Evolutionary conservation across 2,888 invertebrate species (phyloP).

Genomic region (Notodonta dromedarius): DNA sequence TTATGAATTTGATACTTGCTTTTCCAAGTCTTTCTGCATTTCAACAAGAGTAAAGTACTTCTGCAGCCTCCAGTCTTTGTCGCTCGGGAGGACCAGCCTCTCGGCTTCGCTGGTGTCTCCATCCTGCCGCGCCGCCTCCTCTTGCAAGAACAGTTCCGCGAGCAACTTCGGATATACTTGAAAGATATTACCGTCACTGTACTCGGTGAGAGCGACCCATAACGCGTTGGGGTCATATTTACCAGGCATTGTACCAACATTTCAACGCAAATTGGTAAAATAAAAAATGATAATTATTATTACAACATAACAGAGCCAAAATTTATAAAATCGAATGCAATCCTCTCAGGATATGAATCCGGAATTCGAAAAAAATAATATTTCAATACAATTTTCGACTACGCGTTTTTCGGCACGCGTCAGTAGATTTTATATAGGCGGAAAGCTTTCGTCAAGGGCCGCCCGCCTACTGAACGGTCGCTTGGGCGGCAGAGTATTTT

Average conservation of each 20-base stretch:
- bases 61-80: slow-evolving; percentile 86
- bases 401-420: slow-evolving; percentile 13
- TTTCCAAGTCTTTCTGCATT: slow-evolving; percentile 82
- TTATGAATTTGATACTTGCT: slow-evolving; percentile 45
- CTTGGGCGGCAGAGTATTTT: slow-evolving; percentile 19
- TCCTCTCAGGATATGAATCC: too few species aligned
- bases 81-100: slow-evolving; percentile 87
- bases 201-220: slow-evolving; percentile 84
- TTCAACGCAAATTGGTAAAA: slow-evolving; percentile 19
- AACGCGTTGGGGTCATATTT: slow-evolving; percentile 69
- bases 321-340: too few species aligned
- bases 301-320: too few species aligned
- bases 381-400: neutral
- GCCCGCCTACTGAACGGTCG: slow-evolving; percentile 55
- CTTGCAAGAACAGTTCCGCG: slow-evolving; percentile 83
- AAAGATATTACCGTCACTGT: slow-evolving; percentile 85
- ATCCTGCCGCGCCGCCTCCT: slow-evolving; percentile 71
- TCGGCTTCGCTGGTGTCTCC: slow-evolving; percentile 78
- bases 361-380: too few species aligned
- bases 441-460: slow-evolving; percentile 52
- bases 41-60: slow-evolving; percentile 88
- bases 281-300: too few species aligned
- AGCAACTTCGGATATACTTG: slow-evolving; percentile 87
- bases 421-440: slow-evolving; percentile 22
- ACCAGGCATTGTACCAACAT: slow-evolving; percentile 58